Conservation (phyloP, 2,113 vertebrate species). For the Pituophis catenifer region DNA sequence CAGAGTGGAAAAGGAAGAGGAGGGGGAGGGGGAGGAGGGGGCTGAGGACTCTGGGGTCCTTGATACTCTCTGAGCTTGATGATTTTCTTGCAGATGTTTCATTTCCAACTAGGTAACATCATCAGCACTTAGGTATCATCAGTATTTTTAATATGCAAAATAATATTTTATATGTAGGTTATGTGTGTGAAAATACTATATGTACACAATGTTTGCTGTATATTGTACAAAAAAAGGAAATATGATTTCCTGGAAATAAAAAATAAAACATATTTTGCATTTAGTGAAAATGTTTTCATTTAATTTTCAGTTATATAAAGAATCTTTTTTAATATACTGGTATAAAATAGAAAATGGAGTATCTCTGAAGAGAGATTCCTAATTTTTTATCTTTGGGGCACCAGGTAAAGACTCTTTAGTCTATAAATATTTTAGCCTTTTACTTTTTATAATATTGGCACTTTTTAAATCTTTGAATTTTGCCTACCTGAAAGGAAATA, state of each 20-base stretch:
- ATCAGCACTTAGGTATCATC: not conserved
- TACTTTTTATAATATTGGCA: not conserved
- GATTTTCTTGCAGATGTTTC: not conserved
- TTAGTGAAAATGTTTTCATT: conserved; percentile 21
- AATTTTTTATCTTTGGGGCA: not conserved
- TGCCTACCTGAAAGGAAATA: not conserved
- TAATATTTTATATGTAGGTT: not conserved
- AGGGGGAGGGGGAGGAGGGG: no score
- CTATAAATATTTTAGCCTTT: not conserved
- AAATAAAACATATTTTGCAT: not conserved
- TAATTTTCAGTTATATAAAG: not conserved
- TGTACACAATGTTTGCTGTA: not conserved
- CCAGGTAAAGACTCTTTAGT: not conserved
- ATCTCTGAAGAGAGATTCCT: not conserved
- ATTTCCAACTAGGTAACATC: not conserved
- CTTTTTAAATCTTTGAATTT: not conserved
- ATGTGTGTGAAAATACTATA: not conserved
- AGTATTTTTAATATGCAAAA: not conserved
- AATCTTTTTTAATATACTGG: not conserved
- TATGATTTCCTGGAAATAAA: not conserved
- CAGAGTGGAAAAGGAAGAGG: no score
- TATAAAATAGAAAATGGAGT: not conserved
- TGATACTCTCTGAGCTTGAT: not conserved
- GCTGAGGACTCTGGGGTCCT: no score
- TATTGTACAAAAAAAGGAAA: not conserved